phyloP scores from a whole-genome alignment of 2,797 vertebrate genomes.

The Catamblyrhynchus diadema region DNA sequence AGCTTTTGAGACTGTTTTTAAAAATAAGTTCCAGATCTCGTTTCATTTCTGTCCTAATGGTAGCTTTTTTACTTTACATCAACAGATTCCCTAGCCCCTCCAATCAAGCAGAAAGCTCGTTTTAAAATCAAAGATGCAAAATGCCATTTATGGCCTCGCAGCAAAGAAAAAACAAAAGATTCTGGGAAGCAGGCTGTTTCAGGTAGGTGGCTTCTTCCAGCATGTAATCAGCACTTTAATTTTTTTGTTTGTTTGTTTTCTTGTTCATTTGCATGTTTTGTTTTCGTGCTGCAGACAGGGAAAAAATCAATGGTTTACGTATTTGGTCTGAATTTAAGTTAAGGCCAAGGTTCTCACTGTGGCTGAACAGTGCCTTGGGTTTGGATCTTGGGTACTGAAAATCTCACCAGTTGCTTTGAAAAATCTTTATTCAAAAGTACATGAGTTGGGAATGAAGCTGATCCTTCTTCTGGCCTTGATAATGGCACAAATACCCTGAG shows the following conservation, averaged over 20 bases:
- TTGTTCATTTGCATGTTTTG: background rate
- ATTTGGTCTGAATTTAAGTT: background rate
- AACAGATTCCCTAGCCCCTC: slow-evolving; percentile 80
- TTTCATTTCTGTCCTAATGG: background rate
- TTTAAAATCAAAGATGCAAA: slow-evolving; percentile 97
- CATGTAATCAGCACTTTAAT: background rate
- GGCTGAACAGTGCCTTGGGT: background rate
- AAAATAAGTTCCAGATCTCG: background rate
- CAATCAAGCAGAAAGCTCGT: slow-evolving; percentile 90
- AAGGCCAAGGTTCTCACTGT: background rate
- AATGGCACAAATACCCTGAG: background rate
- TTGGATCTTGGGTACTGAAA: background rate
- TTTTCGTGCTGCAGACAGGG: background rate
- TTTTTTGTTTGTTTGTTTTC: background rate
- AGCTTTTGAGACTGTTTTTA: background rate
- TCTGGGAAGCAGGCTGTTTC: slow-evolving; percentile 76
- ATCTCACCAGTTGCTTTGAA: background rate
- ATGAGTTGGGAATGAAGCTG: background rate
- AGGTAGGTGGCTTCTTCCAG: slow-evolving; percentile 73
- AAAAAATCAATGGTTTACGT: background rate
- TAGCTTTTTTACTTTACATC: background rate
- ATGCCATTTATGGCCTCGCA: slow-evolving; percentile 88
- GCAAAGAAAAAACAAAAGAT: slow-evolving; percentile 85
- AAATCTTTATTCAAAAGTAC: background rate
- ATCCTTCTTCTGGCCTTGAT: background rate